These are phyloP conservation scores for Agriopis marginaria DNA, from an alignment of 2,888 invertebrate genomes.

Conservation along the genomic window DNA sequence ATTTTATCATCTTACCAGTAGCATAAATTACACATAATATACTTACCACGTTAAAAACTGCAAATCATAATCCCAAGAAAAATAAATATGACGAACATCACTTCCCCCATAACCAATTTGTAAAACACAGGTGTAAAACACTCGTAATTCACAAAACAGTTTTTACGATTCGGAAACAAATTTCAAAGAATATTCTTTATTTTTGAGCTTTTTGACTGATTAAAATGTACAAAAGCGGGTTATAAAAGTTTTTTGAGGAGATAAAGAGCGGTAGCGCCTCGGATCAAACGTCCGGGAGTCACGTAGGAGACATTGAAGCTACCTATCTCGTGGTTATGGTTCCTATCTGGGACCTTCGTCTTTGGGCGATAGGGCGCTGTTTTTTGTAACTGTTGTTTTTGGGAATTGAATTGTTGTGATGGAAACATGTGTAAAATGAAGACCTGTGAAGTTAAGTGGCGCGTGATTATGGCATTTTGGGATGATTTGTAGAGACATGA, in stretches of 20 bases:
- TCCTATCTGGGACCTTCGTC: conserved; percentile 47
- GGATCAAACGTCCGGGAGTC: conserved; percentile 74
- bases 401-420: conserved; percentile 69
- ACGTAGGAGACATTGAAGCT: conserved; percentile 79
- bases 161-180: conserved; percentile 76
- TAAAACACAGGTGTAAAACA: conserved; percentile 53
- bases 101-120: conserved; percentile 36
- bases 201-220: conserved; percentile 65
- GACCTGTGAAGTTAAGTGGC: conserved; percentile 59
- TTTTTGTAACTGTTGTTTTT: conserved; percentile 75
- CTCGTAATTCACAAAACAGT: conserved; percentile 67
- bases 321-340: conserved; percentile 35
- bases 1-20: conserved; percentile 12
- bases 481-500: conserved; percentile 63
- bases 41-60: conserved; percentile 9
- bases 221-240: conserved; percentile 82
- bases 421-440: conserved; percentile 59
- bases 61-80: conserved; percentile 8
- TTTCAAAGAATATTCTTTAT: conserved; percentile 75
- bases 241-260: conserved; percentile 73
- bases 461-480: conserved; percentile 66
- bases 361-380: conserved; percentile 73
- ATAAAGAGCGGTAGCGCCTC: conserved; percentile 72
- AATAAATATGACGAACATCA: conserved; percentile 27
- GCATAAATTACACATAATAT: conserved; percentile 7